Evolutionary conservation across 2,888 invertebrate species (phyloP).

Genomic region (Polyommatus iphigenia): DNA sequence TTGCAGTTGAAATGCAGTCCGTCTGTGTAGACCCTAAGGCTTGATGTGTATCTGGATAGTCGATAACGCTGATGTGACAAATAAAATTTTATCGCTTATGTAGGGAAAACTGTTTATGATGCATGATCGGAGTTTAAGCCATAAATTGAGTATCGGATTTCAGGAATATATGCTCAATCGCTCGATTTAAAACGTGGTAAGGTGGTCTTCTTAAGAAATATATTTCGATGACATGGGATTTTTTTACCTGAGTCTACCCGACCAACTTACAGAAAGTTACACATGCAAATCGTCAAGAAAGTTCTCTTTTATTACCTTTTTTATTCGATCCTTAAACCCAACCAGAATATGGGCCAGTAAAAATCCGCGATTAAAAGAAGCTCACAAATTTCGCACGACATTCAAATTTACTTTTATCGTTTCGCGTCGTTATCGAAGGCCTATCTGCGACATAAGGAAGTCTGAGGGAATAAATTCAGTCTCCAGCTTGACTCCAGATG

Average conservation of each 20-base stretch:
- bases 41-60: neutral
- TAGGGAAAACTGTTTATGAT: slow-evolving; percentile 11
- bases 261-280: neutral
- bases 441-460: slow-evolving; percentile 43
- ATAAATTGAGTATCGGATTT: neutral
- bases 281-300: neutral
- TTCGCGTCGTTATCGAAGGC: slow-evolving; percentile 32
- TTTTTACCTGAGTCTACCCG: neutral
- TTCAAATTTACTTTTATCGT: slow-evolving; percentile 25
- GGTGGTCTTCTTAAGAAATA: neutral
- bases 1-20: too few relatives aligned
- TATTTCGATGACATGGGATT: neutral
- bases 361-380: slow-evolving; percentile 20
- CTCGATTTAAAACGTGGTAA: neutral
- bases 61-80: slow-evolving; percentile 22
- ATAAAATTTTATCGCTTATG: slow-evolving; percentile 23
- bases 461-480: slow-evolving; percentile 46
- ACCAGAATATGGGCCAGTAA: slow-evolving; percentile 2
- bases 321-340: slow-evolving; percentile 12
- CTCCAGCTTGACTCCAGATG: slow-evolving; percentile 47
- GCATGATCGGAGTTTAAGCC: neutral
- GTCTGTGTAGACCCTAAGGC: too few relatives aligned
- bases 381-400: slow-evolving; percentile 9
- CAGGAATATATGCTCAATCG: neutral
- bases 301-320: neutral